Conservation (phyloP, 1,140 invertebrate species). For the Formica selysi region DNA sequence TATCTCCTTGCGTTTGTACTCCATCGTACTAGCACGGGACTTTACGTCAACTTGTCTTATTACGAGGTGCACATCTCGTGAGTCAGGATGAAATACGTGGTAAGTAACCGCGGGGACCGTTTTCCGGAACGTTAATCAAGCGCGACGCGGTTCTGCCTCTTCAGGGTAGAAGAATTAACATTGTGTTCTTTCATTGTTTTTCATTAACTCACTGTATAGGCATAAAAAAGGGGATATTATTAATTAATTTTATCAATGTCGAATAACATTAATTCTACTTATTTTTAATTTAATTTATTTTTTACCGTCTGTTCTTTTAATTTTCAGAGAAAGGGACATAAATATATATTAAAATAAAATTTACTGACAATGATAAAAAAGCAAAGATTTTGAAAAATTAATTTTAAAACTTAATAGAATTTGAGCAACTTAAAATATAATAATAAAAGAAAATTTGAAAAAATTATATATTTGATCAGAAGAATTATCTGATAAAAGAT, state of each 20-base stretch:
- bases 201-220: background rate
- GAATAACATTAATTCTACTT: background rate
- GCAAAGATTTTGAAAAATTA: background rate
- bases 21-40: conserved; percentile 49
- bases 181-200: background rate
- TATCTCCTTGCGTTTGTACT: conserved; percentile 72
- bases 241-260: background rate
- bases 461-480: conserved; percentile 6
- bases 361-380: background rate
- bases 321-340: background rate
- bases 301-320: background rate
- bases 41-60: background rate
- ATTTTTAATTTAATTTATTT: background rate
- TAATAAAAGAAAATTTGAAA: background rate
- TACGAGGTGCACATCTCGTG: conserved; percentile 37
- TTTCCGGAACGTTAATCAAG: conserved; percentile 1
- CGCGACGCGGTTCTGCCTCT: background rate
- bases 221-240: background rate
- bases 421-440: background rate
- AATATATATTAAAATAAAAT: conserved; percentile 14
- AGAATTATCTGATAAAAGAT: background rate
- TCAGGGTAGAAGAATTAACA: background rate
- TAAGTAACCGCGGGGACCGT: conserved; percentile 68
- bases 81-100: conserved; percentile 80
- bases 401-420: background rate